Conservation (phyloP, 2,888 invertebrate species). For the Oscheius sp. region DNA sequence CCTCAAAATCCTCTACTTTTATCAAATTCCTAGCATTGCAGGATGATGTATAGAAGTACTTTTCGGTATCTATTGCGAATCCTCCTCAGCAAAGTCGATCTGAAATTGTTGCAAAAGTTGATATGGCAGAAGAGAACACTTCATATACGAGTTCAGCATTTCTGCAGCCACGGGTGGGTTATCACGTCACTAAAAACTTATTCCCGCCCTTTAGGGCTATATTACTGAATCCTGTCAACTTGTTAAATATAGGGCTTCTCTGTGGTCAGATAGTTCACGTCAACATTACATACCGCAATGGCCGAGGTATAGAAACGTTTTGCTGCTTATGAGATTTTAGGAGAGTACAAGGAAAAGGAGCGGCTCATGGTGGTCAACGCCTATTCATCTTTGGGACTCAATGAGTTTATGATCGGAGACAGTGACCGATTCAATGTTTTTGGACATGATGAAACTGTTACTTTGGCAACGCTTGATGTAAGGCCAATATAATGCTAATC, state of each 20-base stretch:
- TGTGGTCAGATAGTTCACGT: constrained; percentile 44
- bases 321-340: background rate
- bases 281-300: constrained; percentile 33
- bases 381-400: background rate
- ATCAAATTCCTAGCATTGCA: constrained; percentile 19
- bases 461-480: constrained; percentile 18
- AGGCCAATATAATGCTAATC: background rate
- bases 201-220: constrained; percentile 39
- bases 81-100: background rate
- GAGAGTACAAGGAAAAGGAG: background rate
- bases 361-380: constrained; percentile 17
- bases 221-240: constrained; percentile 41
- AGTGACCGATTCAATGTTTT: constrained; percentile 32
- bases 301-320: constrained; percentile 9
- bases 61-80: constrained; percentile 14
- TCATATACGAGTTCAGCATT: constrained; percentile 4
- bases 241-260: constrained; percentile 42
- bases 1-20: constrained; percentile 3
- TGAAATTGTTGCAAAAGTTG: constrained; percentile 9
- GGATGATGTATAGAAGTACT: constrained; percentile 10
- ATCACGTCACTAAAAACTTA: background rate
- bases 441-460: constrained; percentile 10
- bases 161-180: constrained; percentile 25
- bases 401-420: constrained; percentile 21
- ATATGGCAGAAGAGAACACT: constrained; percentile 19